Conservation (phyloP, 1,140 invertebrate species). For the Nymphalis io region DNA sequence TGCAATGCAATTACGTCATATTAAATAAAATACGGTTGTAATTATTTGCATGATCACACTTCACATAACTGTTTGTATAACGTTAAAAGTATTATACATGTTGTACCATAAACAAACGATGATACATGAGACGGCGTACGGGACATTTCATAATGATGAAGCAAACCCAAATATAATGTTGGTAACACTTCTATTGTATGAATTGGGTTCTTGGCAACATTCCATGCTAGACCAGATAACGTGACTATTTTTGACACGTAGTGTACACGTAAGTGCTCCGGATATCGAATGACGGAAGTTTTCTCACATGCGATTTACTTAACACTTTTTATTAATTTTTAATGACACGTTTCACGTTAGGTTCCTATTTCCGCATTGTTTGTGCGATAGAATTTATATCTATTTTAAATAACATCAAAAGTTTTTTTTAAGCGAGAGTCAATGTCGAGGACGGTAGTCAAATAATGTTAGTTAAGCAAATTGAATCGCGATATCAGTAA, state of each 20-base stretch:
- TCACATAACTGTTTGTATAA: conserved; percentile 3
- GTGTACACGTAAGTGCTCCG: conserved; percentile 13
- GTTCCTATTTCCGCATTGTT: conserved; percentile 1
- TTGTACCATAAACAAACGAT: no score
- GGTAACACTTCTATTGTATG: no score
- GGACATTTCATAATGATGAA: no score
- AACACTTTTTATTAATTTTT: conserved; percentile 16
- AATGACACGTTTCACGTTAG: conserved; percentile 13
- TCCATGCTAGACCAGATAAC: not conserved
- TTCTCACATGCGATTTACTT: conserved; percentile 15
- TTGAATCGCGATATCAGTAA: no score
- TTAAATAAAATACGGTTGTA: not conserved
- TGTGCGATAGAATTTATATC: no score
- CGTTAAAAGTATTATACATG: not conserved
- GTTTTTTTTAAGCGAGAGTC: no score
- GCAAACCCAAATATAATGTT: no score
- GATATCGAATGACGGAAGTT: conserved; percentile 20
- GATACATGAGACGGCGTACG: no score
- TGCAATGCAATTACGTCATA: not conserved
- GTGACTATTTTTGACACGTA: conserved; percentile 4
- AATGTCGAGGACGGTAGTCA: no score
- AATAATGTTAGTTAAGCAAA: no score
- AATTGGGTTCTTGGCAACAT: no score
- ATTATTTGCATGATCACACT: not conserved
- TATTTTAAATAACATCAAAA: not conserved